Base-by-base conservation (phyloP, 2,113 vertebrate genomes). In the Oriolus oriolus region DNA sequence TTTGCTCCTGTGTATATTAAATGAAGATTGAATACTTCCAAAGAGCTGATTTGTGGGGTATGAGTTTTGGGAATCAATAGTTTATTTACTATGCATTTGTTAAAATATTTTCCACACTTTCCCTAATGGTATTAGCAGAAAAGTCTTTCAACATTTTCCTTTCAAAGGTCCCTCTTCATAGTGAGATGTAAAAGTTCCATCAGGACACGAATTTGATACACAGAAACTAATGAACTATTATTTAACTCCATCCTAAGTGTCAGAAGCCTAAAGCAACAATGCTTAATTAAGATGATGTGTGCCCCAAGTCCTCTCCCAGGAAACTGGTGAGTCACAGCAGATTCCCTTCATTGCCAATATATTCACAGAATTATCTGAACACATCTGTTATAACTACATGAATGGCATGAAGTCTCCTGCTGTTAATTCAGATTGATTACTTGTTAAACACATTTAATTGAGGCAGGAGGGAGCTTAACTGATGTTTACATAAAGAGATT, bases 391-490 rank as follows among this genome's bases (percentile, higher is more conserved):
- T 89, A 92, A 89, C 81, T 60, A 82, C 3, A 84, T 41, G 19
- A 95, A 66, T 16, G 30, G 57, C 78, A 85, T 68, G 63, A 93
- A 66, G n/a, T 16, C 56, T 78, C 85, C 83, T 77, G 81, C 64
- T 90, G 81, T 84, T 95, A 96, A 92, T 90, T 94, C 76, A 91
- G 68, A 95, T 26, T 91, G 89, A 94, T 91, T 89, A 79, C 61
- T 74, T 84, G 41, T 81, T 90, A 91, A 79, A 75, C 49, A 76
- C 70, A 91, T 93, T 88, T 92, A 93, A 94, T 75, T 78, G 80
- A 92, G 76, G 31, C 68, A 90, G 69, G 42, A 87, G 44, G 84
- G 68, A 86, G 13, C 20, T 61, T 89, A 94, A 78, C 59, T 50
- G 37, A 57, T 63, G 49, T 50, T 91, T 93, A 82, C 41, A 78